Evolutionary conservation across 1,140 invertebrate genomes (phyloP).

Genomic region (Drosophila sp.): DNA sequence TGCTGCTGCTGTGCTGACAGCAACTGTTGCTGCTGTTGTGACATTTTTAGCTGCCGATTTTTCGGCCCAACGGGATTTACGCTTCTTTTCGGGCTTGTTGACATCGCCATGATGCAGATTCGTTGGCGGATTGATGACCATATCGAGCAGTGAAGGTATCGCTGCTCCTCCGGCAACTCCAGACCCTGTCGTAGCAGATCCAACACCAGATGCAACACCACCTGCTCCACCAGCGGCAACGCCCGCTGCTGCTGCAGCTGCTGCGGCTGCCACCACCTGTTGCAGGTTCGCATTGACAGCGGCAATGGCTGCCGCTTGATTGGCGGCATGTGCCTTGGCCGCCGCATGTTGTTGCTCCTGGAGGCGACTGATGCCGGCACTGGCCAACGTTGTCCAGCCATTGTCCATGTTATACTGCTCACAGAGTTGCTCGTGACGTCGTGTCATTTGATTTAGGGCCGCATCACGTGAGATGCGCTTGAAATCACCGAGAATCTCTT

Average conservation of each 20-base stretch:
- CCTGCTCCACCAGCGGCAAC: background rate
- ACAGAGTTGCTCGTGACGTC: slow-evolving; percentile 88
- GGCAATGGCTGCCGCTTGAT: slow-evolving; percentile 1
- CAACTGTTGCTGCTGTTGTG: background rate
- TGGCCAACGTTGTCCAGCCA: slow-evolving; percentile 53
- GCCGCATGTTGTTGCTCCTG: slow-evolving; percentile 51
- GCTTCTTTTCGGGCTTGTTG: slow-evolving; percentile 85
- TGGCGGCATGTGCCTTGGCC: slow-evolving; percentile 30
- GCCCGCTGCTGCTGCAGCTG: background rate
- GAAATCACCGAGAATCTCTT: slow-evolving; percentile 95
- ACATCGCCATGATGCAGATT: slow-evolving; percentile 41
- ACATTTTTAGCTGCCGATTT: slow-evolving; percentile 40
- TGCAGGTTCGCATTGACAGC: slow-evolving; percentile 22
- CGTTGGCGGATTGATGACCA: slow-evolving; percentile 79
- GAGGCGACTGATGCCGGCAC: slow-evolving; percentile 43
- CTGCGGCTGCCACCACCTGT: slow-evolving; percentile 19
- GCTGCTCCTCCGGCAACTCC: background rate
- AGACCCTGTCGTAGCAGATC: no score
- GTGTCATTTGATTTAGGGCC: slow-evolving; percentile 89
- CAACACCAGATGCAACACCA: background rate
- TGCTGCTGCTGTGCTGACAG: background rate
- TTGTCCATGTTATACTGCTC: slow-evolving; percentile 85
- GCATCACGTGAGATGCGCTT: slow-evolving; percentile 91
- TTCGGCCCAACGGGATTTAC: slow-evolving; percentile 87
- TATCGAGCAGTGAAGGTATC: slow-evolving; percentile 80